phyloP scores from a whole-genome alignment of 2,113 vertebrate genomes.

The Passer montanus region DNA sequence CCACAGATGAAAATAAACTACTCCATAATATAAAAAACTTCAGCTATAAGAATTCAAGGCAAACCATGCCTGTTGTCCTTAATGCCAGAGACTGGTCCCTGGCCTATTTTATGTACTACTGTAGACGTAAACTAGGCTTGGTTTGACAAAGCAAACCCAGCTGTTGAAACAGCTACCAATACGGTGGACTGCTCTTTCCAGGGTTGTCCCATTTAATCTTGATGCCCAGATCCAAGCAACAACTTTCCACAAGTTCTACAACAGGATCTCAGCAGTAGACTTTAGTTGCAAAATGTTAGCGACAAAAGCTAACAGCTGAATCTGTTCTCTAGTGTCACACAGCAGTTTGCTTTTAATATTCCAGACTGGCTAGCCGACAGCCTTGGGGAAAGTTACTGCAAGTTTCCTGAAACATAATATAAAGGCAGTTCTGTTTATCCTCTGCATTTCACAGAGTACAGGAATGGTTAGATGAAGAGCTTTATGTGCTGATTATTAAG shows the following conservation, averaged over 20 bases:
- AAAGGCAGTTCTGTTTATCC: constrained; percentile 15
- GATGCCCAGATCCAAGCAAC: not conserved
- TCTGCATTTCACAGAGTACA: not conserved
- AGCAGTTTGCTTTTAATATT: not conserved
- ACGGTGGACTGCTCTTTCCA: not conserved
- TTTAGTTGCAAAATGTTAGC: not conserved
- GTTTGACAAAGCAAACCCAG: not conserved
- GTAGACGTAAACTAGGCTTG: not conserved
- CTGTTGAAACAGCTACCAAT: not conserved
- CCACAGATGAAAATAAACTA: not conserved
- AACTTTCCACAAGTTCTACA: not conserved
- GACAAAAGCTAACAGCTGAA: not conserved
- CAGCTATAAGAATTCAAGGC: not conserved
- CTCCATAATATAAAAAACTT: not conserved
- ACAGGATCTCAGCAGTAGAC: not conserved
- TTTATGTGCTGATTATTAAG: not conserved
- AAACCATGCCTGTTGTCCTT: not conserved
- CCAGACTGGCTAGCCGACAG: not conserved
- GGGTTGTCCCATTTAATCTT: not conserved
- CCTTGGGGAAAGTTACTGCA: constrained; percentile 6
- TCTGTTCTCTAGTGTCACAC: not conserved
- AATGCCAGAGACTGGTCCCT: not conserved
- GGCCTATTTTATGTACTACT: not conserved
- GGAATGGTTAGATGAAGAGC: not conserved
- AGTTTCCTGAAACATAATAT: constrained; percentile 20